Conservation (phyloP, 2,113 vertebrate species). For the Phyllostomus hastatus region DNA sequence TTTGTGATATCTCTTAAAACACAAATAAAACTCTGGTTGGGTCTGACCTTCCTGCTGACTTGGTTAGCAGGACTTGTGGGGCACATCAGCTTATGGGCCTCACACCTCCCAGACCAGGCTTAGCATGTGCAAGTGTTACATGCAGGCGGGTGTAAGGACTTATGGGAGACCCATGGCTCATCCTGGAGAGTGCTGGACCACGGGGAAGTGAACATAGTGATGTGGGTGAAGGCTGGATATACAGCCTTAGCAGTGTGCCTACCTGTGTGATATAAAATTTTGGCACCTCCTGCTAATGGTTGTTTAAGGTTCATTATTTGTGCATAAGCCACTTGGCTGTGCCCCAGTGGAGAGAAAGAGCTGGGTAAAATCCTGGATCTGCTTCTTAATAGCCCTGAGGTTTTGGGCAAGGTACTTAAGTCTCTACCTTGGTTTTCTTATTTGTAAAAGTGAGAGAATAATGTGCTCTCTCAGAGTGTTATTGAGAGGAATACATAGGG, state of each 20-base stretch:
- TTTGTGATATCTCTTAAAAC: constrained; percentile 1
- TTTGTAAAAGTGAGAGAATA: neutral
- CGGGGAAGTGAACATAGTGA: fast-evolving
- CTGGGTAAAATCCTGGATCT: neutral
- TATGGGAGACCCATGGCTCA: fast-evolving
- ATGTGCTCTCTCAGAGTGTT: neutral
- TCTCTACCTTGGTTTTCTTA: neutral
- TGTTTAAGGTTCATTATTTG: neutral
- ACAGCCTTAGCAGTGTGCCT: neutral
- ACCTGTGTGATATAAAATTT: neutral
- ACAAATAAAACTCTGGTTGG: neutral
- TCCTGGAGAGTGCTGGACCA: neutral
- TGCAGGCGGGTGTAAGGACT: neutral
- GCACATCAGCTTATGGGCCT: neutral
- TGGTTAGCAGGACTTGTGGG: neutral
- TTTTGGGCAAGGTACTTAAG: neutral
- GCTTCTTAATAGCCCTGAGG: neutral
- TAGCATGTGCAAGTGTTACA: neutral
- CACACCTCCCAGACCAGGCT: neutral
- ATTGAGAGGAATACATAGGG: neutral
- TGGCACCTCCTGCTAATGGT: neutral
- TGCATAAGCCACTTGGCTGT: neutral
- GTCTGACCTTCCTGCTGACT: neutral
- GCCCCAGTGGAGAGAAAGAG: neutral
- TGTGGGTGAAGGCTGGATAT: neutral